Evolutionary conservation across 64 coral and sea anemone genomes (phyloP).

Genomic region (Astreopora myriophthalma): DNA sequence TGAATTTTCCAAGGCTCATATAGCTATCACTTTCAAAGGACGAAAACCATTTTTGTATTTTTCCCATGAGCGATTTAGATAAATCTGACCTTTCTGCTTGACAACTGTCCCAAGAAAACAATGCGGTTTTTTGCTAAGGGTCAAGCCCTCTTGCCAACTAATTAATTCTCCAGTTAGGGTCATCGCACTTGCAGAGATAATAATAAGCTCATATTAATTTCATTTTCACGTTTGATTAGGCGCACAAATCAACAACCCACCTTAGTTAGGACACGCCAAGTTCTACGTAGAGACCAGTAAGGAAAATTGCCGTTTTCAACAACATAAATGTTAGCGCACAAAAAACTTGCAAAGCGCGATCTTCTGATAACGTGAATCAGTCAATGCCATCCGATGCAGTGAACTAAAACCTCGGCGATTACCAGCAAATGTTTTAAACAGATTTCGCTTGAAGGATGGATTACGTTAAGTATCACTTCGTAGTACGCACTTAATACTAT

Average conservation of each 20-base stretch:
- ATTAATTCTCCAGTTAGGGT: not conserved
- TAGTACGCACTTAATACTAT: not conserved
- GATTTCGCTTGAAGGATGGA: conserved; percentile 23
- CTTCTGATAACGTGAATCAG: not conserved
- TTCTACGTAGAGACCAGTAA: not conserved
- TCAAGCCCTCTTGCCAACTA: not conserved
- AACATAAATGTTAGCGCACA: not conserved
- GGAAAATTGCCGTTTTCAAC: not conserved
- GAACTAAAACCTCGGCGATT: not conserved
- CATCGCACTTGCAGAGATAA: not conserved
- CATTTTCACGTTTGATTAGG: not conserved
- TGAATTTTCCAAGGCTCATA: not conserved
- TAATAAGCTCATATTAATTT: not conserved
- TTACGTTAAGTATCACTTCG: conserved; percentile 18
- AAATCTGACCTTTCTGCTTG: not conserved
- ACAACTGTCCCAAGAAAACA: not conserved
- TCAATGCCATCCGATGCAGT: conserved; percentile 4
- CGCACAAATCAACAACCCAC: not conserved
- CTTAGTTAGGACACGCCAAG: not conserved
- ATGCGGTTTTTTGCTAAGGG: not conserved
- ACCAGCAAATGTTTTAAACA: conserved; percentile 31
- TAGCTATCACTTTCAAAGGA: not conserved
- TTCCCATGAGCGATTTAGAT: conserved; percentile 1
- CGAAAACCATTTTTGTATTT: not conserved
- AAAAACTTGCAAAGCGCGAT: not conserved